Evolutionary conservation across 2,113 vertebrate genomes (phyloP), one percentile per base, ranked within the genome.

Genomic region (Argyrosomus japonicus): DNA sequence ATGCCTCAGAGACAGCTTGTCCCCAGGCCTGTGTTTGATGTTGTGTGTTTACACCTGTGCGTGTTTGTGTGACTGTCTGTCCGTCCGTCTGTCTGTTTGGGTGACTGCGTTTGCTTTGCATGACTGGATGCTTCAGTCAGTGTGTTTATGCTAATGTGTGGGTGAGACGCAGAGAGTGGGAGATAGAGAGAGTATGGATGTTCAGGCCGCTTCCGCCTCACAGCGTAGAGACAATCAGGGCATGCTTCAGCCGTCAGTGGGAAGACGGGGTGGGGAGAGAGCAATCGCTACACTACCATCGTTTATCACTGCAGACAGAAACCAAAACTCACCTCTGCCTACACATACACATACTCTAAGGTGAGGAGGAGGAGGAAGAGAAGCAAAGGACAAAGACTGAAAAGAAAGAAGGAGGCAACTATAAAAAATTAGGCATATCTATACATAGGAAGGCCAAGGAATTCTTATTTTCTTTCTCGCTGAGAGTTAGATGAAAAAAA

Each of bases 201-300:
- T 75, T 69, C n/a, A 51, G 4, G 77, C 68, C 21, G 57, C 83
- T 92, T 90, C 80, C 43, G 67, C 87, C 84, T 90, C 81, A 80
- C 58, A 75, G 83, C 73, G 1, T 85, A 53, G 57, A 93, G 83
- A 90, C 79, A 84, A 87, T 93, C 84, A 81, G 77, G 63, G 65
- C 82, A 81, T 57, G 89, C 87, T 86, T 72, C 84, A 82, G 68
- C 65, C 70, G 65, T 84, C 86, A 79, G 84, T 75, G 67, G 57
- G 65, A 89, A 76, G 77, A 81, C 81, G 61, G 29, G 79, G 77
- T 85, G 69, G 82, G 74, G 78, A 43, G 36, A n/a, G 57, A 82
- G 82, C 58, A 40, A 73, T 81, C 36, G 23, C 64, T 79, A 75
- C 69, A 65, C 65, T 36, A 51, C 53, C 81, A 51, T 84, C 67